Conservation (phyloP, 1,140 invertebrate species). For the Campoletis sonorensis region DNA sequence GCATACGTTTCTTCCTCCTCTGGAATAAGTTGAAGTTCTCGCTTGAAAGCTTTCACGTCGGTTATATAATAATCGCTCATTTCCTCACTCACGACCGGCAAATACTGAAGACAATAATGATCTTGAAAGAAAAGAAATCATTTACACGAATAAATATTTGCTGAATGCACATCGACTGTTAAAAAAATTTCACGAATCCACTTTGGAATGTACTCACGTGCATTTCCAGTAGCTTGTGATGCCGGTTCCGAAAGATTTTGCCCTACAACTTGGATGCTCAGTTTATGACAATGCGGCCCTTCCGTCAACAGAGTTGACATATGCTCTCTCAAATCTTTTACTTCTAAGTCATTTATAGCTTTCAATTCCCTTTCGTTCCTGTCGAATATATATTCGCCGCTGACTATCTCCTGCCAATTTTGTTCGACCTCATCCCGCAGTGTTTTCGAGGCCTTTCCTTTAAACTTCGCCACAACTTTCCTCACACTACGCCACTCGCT, state of each 20-base stretch:
- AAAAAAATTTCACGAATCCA: too few species aligned
- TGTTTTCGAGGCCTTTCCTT: constrained; percentile 83
- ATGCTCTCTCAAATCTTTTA: constrained; percentile 80
- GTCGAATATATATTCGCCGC: constrained; percentile 83
- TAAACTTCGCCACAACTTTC: constrained; percentile 83
- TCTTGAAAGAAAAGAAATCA: too few species aligned
- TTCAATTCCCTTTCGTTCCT: constrained; percentile 79
- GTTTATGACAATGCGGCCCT: constrained; percentile 80
- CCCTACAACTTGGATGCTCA: constrained; percentile 80
- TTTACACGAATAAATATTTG: too few species aligned
- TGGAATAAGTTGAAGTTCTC: too few species aligned
- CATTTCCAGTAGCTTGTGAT: too few species aligned
- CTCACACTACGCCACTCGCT: constrained; percentile 81
- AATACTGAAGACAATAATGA: too few species aligned
- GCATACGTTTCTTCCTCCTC: too few species aligned
- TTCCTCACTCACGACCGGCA: too few species aligned
- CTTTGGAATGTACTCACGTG: too few species aligned
- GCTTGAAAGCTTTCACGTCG: too few species aligned
- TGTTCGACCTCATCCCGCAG: constrained; percentile 84
- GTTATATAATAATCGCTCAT: too few species aligned
- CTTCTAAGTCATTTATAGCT: constrained; percentile 66
- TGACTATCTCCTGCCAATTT: constrained; percentile 85
- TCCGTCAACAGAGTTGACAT: constrained; percentile 77
- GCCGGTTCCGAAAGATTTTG: constrained; percentile 31
- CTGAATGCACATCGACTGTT: too few species aligned